phyloP scores from a whole-genome alignment of 2,888 invertebrate genomes.

The Heteromurus nitidus region DNA sequence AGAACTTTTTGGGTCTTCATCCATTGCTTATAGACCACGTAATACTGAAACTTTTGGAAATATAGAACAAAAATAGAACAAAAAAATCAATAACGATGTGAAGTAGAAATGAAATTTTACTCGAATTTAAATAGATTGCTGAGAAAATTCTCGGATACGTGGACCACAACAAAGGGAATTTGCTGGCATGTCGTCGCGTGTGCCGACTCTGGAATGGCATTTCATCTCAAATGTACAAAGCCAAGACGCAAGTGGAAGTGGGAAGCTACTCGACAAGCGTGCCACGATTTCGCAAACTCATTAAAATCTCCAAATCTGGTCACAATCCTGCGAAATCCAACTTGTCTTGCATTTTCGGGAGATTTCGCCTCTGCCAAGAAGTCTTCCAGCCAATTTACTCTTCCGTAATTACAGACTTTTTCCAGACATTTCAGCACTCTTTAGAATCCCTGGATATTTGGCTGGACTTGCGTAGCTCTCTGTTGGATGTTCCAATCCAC shows the following conservation, averaged over 20 bases:
- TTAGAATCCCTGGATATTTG: constrained; percentile 56
- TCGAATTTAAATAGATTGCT: constrained; percentile 49
- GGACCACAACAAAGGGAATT: background rate
- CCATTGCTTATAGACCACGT: constrained; percentile 62
- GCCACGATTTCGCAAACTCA: constrained; percentile 32
- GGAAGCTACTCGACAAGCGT: constrained; percentile 48
- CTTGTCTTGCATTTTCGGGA: constrained; percentile 44
- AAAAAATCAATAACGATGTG: no score
- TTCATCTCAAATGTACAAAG: constrained; percentile 16
- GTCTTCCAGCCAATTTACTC: constrained; percentile 53
- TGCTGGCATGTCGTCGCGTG: constrained; percentile 38
- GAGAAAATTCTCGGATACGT: constrained; percentile 52
- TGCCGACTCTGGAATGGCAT: constrained; percentile 61
- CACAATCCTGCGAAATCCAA: background rate
- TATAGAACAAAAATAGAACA: background rate
- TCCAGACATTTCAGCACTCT: constrained; percentile 32
- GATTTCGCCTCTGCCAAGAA: constrained; percentile 56
- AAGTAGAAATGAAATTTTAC: background rate
- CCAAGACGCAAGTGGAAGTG: constrained; percentile 29
- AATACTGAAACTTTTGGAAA: background rate
- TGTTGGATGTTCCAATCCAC: constrained; percentile 22
- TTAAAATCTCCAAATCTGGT: constrained; percentile 17
- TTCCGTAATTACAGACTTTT: constrained; percentile 50
- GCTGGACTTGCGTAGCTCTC: constrained; percentile 57
- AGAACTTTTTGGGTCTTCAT: constrained; percentile 37